A percentile compares a stretch with the other conserved stretches of the same genome.
Conservation (phyloP, 1,140 invertebrate species). For the Mercenaria mercenaria region DNA sequence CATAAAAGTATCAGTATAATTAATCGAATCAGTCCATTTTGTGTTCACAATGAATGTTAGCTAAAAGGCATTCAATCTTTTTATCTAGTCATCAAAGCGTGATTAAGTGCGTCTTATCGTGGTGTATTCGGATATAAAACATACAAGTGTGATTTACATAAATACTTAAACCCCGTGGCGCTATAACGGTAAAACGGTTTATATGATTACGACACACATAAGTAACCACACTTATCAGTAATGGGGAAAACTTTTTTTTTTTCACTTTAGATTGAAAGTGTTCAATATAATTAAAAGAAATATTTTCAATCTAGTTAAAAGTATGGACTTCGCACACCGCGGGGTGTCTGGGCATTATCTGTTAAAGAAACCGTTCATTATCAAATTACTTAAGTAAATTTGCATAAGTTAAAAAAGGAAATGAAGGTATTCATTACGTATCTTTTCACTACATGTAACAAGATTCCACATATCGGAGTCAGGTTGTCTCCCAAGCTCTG, state of each 20-base stretch:
- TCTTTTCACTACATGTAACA: too few relatives aligned
- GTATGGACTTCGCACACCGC: neutral
- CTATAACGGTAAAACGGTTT: conserved; percentile 36
- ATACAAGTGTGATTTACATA: neutral
- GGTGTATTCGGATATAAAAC: conserved; percentile 10
- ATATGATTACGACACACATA: conserved; percentile 7
- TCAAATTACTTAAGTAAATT: neutral
- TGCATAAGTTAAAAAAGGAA: neutral
- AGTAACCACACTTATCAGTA: neutral
- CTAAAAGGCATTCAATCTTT: conserved; percentile 1
- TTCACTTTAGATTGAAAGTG: neutral
- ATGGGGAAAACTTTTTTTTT: neutral
- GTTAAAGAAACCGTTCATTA: too few relatives aligned
- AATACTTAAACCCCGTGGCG: conserved; percentile 3
- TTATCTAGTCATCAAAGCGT: conserved; percentile 37
- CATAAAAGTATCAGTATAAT: conserved; percentile 7
- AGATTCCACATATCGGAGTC: too few relatives aligned
- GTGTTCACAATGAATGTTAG: neutral
- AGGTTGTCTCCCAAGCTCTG: too few relatives aligned
- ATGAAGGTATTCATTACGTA: too few relatives aligned
- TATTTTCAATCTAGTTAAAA: neutral
- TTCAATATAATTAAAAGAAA: neutral
- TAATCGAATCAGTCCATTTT: conserved; percentile 12
- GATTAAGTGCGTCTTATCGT: conserved; percentile 23
- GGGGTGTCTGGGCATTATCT: neutral